Conservation (phyloP, 2,113 vertebrate genomes). For the Peucedramus taeniatus region DNA sequence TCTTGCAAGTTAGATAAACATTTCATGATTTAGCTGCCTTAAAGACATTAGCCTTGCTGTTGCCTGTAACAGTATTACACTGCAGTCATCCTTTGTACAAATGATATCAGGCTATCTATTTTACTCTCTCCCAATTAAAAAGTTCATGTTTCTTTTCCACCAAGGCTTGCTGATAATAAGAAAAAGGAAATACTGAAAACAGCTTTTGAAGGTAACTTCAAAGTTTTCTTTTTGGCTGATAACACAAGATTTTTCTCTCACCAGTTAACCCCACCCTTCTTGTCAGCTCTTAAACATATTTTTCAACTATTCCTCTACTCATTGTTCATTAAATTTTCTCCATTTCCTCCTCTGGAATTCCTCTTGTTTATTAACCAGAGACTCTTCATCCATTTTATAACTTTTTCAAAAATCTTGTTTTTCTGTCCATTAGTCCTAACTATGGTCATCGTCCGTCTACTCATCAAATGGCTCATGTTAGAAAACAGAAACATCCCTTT, state of each 20-base stretch:
- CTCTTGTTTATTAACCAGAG: background rate
- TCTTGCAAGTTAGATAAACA: conserved; percentile 28
- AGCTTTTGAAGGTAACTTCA: conserved; percentile 24
- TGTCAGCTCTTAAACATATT: background rate
- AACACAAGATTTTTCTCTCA: background rate
- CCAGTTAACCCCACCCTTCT: background rate
- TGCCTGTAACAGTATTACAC: background rate
- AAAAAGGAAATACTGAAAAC: conserved; percentile 1
- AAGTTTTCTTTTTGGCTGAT: background rate
- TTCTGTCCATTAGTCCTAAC: background rate
- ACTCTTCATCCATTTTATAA: background rate
- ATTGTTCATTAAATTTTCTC: background rate
- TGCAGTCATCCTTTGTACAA: background rate
- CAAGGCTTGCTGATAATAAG: background rate
- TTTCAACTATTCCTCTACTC: background rate
- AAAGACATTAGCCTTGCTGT: background rate
- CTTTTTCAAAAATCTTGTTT: background rate
- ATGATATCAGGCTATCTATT: background rate
- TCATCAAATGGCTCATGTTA: background rate
- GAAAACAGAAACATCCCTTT: background rate
- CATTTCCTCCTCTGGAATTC: background rate
- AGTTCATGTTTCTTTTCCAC: background rate
- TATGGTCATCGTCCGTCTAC: background rate
- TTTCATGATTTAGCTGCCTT: background rate
- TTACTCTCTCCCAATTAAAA: conserved; percentile 28